These are phyloP conservation scores for Linnaemya tessellans DNA, from an alignment of 2,888 invertebrate genomes.

Conservation along the genomic window DNA sequence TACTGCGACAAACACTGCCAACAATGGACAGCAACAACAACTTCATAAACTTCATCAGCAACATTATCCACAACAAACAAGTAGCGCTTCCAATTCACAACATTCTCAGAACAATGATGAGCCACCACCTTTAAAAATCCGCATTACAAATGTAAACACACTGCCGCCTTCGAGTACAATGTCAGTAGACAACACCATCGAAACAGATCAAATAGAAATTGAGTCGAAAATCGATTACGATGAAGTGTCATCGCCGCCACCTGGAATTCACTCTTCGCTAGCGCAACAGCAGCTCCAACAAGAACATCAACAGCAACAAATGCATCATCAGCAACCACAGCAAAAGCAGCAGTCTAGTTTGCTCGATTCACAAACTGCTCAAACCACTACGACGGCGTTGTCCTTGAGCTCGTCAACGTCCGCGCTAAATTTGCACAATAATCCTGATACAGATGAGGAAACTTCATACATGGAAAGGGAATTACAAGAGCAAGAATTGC, in stretches of 20 bases:
- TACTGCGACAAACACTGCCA: constrained; percentile 60
- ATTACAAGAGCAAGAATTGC: constrained; percentile 71
- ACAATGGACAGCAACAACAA: constrained; percentile 53
- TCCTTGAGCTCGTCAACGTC: constrained; percentile 70
- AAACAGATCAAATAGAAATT: constrained; percentile 69
- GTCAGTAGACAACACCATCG: constrained; percentile 49
- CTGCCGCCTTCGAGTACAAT: constrained; percentile 70
- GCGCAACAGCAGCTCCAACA: constrained; percentile 48
- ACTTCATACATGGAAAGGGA: constrained; percentile 69
- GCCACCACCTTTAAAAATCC: constrained; percentile 71
- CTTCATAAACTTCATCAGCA: constrained; percentile 51
- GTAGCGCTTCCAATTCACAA: constrained; percentile 72
- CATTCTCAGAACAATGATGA: constrained; percentile 72
- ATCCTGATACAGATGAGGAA: constrained; percentile 69
- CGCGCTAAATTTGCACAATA: constrained; percentile 68
- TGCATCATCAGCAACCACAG: constrained; percentile 38
- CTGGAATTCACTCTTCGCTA: constrained; percentile 38
- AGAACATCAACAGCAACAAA: constrained; percentile 43
- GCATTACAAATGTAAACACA: constrained; percentile 69
- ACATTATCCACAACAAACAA: constrained; percentile 59
- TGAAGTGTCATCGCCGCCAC: constrained; percentile 58
- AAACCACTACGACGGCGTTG: constrained; percentile 63
- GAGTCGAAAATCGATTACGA: constrained; percentile 75
- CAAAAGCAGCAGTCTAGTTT: constrained; percentile 58
- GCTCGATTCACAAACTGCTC: constrained; percentile 68